These are phyloP conservation scores for Coelopa frigida DNA, from an alignment of 1,140 invertebrate genomes.

Conservation along the genomic window DNA sequence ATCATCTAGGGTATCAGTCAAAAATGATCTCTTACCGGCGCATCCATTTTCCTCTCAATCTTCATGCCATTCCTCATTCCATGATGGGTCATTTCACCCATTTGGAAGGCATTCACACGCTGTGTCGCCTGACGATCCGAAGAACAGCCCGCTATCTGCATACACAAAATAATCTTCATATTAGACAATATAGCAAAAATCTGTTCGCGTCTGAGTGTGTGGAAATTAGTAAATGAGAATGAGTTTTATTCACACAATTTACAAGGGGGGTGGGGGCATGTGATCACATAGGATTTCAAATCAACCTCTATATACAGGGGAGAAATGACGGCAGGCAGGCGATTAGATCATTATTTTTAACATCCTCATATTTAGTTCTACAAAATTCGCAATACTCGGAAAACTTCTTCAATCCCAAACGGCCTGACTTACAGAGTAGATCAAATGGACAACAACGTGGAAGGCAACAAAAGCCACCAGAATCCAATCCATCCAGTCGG, in stretches of 20 bases:
- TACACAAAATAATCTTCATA: constrained; percentile 35
- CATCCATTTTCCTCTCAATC: constrained; percentile 62
- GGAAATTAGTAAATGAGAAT: background rate
- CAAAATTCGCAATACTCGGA: background rate
- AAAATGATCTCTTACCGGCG: constrained; percentile 54
- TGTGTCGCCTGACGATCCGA: constrained; percentile 64
- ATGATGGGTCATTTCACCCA: constrained; percentile 64
- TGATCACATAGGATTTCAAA: constrained; percentile 10
- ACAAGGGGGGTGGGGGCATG: constrained; percentile 3
- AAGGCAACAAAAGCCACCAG: constrained; percentile 81
- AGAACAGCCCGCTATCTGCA: constrained; percentile 64
- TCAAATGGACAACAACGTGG: constrained; percentile 81
- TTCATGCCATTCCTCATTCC: constrained; percentile 54
- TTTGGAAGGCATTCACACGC: constrained; percentile 70
- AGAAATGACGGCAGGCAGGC: too few relatives aligned
- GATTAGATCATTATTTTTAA: background rate
- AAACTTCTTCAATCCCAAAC: background rate
- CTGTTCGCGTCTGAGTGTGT: background rate
- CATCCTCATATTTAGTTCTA: background rate
- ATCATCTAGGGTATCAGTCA: background rate
- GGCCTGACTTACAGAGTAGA: constrained; percentile 69
- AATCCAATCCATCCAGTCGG: constrained; percentile 79
- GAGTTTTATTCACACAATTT: constrained; percentile 5
- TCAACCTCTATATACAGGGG: background rate
- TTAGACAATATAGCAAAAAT: constrained; percentile 24